Base-by-base conservation (phyloP, 2,113 vertebrate species). In the Antechinus flavipes region DNA sequence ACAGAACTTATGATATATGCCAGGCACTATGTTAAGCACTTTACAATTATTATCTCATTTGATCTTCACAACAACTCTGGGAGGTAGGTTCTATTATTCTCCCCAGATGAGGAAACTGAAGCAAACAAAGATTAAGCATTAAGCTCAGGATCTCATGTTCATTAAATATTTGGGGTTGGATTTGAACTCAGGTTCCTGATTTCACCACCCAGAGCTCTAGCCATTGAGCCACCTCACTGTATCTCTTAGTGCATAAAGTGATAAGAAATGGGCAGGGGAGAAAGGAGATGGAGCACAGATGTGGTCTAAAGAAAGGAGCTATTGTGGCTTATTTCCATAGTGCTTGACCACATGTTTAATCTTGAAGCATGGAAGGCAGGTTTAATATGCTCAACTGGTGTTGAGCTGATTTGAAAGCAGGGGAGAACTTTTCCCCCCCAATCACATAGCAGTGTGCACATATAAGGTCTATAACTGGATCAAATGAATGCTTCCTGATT, bases 401-500 rank as follows among this genome's bases (percentile, higher is more conserved):
- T 46, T 68, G 92, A 47, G 92, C 35, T 93, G n/a, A 0, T 55
- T 96, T 91, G 56, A 22, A 8, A 68, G 54, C 56, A 19, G 92
- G 53, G 8, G 30, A 92, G 1, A 96, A 91, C 0, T 2, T 14
- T 68, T 55, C 76, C 8, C 52, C 19, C 68, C 19, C 16, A 76
- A 76, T 22, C 35, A 35, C 25, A 89, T 90, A 52, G 35, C 2
- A 50, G 49, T 22, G 61, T 24, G 91, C 56, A 96, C 22, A 54
- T 4, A 1, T 9, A 91, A 95, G 23, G 50, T 27, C 49, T 56
- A 25, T 46, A 90, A 90, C 54, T 49, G 22, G 47, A 94, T n/a
- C 92, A 94, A 35, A 35, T 95, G 76, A 96, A 95, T 90, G 50
- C 35, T n/a, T 54, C 24, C n/a, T 42, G 68, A 84, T 84, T 84